Evolutionary conservation across 1,140 invertebrate species (phyloP).

Genomic region (Hylaeus anthracinus): DNA sequence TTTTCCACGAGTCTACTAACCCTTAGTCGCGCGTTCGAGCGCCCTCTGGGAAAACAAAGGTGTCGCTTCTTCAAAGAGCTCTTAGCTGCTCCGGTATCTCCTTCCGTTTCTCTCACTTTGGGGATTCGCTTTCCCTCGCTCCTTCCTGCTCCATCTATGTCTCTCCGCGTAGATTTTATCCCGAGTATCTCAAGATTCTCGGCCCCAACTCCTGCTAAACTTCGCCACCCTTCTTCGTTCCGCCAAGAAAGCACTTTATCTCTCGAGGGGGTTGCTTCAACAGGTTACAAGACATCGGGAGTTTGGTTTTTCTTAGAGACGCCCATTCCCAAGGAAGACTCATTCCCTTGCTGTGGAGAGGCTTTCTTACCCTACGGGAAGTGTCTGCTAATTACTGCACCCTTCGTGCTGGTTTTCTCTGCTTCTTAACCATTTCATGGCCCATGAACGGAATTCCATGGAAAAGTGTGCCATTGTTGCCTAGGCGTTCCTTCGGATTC

Average conservation of each 20-base stretch:
- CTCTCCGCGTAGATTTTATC: constrained; percentile 45
- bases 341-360: neutral
- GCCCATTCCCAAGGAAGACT: constrained; percentile 19
- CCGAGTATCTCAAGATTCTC: constrained; percentile 51
- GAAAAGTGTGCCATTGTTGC: neutral
- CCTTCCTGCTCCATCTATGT: constrained; percentile 27
- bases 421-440: constrained; percentile 35
- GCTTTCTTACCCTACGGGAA: constrained; percentile 36
- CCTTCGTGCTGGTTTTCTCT: constrained; percentile 16
- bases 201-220: constrained; percentile 18
- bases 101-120: constrained; percentile 26
- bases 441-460: neutral
- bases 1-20: constrained; percentile 65
- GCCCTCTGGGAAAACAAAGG: constrained; percentile 73
- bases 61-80: constrained; percentile 70
- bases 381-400: constrained; percentile 22
- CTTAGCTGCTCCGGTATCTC: constrained; percentile 45
- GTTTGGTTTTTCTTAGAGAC: constrained; percentile 51
- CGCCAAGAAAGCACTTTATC: constrained; percentile 77
- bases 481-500: no score
- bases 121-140: constrained; percentile 46
- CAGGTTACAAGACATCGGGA: constrained; percentile 70
- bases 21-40: constrained; percentile 58
- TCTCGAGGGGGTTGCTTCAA: constrained; percentile 67
- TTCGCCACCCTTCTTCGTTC: constrained; percentile 25